Evolutionary conservation across 1,140 invertebrate genomes (phyloP), one percentile per base, ranked within the genome.

Genomic region (Papilio polytes): DNA sequence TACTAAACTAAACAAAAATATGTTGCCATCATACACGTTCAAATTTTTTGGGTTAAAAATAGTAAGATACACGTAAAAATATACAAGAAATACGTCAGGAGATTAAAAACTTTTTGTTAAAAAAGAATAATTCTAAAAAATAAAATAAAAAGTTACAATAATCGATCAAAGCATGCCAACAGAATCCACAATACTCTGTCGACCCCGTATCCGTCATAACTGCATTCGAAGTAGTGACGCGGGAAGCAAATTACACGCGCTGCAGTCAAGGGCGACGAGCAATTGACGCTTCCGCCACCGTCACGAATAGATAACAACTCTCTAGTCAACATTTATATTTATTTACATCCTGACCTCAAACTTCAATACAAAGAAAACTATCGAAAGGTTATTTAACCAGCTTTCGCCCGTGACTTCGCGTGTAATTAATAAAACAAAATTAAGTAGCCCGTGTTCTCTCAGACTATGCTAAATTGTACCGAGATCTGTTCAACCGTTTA

Each of bases 211-310:
- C 22, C 56, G 63, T 31, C 63, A 36, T 26, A 70, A 13, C 18
- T 70, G 63, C 63, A 70, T 18, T 70, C 22, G 63, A 70, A 4
- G 63, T 31, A 70, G 18, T 70, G 26, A 70, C 63, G 26, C 63
- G 63, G 63, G 63, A 70, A 70, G 63, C 63, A 70, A 70, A 70
- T 70, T 70, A 70, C 63, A 31, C 26, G 63, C 26, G 63, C 63
- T 70, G 63, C 63, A 70, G 63, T 70, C 63, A 70, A 70, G 63
- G 63, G 63, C 63, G 26, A 31, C 63, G 20, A n/a, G 36, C 63
- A 70, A 70, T 70, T 31, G 63, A 70, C 26, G 26, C 63, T 70
- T 70, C 63, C 63, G 63, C 26, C 22, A 31, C 63, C 63, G 63
- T 31, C 63, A 31, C 26, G 26, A 12, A 70, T 31, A 70, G 63